phyloP scores from a whole-genome alignment of 1,140 invertebrate species.

The Glomeris maerens region DNA sequence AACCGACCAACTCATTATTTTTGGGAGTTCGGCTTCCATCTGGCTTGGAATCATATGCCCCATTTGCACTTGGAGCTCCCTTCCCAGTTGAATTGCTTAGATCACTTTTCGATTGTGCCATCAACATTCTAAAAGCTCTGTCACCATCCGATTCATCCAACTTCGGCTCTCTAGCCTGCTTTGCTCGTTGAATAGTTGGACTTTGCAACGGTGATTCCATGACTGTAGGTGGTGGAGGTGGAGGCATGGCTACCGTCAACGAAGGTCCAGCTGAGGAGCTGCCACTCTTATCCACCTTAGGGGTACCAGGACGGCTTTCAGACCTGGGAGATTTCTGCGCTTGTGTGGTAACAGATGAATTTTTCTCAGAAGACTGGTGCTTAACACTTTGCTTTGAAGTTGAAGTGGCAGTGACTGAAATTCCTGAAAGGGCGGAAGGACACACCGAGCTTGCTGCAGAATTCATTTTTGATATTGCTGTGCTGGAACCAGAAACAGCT shows the following conservation, averaged over 20 bases:
- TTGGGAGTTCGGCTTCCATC: no score
- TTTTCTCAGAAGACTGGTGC: background rate
- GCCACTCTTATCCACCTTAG: background rate
- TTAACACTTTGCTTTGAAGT: background rate
- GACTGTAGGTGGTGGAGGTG: conserved; percentile 8
- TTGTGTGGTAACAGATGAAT: conserved; percentile 3
- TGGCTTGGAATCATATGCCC: no score
- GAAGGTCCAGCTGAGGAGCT: background rate
- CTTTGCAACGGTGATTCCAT: background rate
- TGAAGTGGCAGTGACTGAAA: background rate
- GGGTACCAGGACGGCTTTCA: conserved; percentile 6
- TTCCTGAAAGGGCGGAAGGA: no score
- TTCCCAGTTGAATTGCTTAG: no score
- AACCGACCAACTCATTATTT: no score
- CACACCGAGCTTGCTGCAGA: no score
- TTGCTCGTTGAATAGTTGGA: background rate
- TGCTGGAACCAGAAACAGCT: no score
- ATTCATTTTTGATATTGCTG: no score
- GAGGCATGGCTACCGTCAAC: conserved; percentile 6
- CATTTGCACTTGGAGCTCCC: no score
- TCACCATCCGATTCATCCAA: conserved; percentile 6
- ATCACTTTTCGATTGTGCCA: conserved; percentile 7
- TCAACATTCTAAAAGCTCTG: background rate
- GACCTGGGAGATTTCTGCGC: background rate
- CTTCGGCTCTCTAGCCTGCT: conserved; percentile 1